A percentile compares a stretch with the other conserved stretches of the same genome.
phyloP scores from a whole-genome alignment of 2,888 invertebrate species.

The Didymodactylos carnosus region DNA sequence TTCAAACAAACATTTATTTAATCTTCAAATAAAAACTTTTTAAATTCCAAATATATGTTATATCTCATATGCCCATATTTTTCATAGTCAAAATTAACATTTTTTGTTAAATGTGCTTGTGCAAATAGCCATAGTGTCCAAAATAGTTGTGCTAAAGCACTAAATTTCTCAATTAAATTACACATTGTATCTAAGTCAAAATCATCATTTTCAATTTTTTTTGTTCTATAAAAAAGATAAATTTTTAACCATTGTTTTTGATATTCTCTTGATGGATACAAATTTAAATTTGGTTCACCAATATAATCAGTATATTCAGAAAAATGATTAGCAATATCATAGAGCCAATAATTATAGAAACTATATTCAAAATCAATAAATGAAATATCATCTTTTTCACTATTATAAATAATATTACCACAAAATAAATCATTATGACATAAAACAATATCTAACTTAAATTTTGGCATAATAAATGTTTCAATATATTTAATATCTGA shows the following conservation, averaged over 20 bases:
- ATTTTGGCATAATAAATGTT: too few species aligned
- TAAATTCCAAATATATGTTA: too few species aligned
- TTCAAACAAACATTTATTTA: too few species aligned
- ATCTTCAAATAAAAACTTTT: too few species aligned
- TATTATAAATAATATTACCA: slow-evolving; percentile 10
- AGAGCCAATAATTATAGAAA: slow-evolving; percentile 5
- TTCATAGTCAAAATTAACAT: slow-evolving; percentile 12
- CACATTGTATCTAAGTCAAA: neutral
- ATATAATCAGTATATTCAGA: slow-evolving; percentile 14
- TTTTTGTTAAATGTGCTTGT: slow-evolving; percentile 6
- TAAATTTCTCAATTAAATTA: slow-evolving; percentile 1
- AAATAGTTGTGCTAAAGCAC: slow-evolving; percentile 2
- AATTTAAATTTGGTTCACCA: slow-evolving; percentile 3
- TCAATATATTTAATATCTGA: too few species aligned
- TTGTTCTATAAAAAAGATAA: neutral
- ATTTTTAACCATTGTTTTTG: slow-evolving; percentile 1
- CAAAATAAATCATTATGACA: slow-evolving; percentile 14
- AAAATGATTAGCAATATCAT: slow-evolving; percentile 15
- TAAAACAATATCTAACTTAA: slow-evolving; percentile 9
- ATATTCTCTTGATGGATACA: slow-evolving; percentile 8
- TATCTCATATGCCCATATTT: too few species aligned
- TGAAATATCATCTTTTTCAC: neutral
- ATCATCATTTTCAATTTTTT: neutral
- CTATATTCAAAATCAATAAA: slow-evolving; percentile 15
- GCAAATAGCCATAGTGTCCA: slow-evolving; percentile 13